phyloP scores from a whole-genome alignment of 2,113 vertebrate species.

The Bujurquina vittata region DNA sequence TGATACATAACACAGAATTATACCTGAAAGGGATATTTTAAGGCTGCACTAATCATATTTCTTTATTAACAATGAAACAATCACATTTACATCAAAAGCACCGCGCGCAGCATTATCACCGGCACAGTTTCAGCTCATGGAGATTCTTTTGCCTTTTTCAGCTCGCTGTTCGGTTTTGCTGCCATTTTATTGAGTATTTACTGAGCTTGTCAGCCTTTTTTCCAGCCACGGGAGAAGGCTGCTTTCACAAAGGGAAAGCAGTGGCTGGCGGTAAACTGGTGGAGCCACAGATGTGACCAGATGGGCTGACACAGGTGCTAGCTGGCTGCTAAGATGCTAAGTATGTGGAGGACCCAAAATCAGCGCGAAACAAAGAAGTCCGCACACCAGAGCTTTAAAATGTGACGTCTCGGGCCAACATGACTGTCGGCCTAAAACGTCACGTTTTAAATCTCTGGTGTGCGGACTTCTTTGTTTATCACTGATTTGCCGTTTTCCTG shows the following conservation, averaged over 20 bases:
- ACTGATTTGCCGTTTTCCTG: too few species aligned
- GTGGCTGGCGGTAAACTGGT: background rate
- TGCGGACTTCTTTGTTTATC: too few species aligned
- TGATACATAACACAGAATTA: background rate
- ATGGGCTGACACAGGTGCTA: too few species aligned
- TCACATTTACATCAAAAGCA: background rate
- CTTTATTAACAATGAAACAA: background rate
- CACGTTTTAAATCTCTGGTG: too few species aligned
- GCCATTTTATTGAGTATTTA: background rate
- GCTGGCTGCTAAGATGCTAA: too few species aligned
- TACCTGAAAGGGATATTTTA: background rate
- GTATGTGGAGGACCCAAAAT: too few species aligned
- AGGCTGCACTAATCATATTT: background rate
- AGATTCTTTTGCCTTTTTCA: background rate
- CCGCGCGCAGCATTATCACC: too few species aligned
- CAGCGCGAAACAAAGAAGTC: too few species aligned
- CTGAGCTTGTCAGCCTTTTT: background rate
- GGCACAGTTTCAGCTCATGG: background rate
- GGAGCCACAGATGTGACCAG: background rate
- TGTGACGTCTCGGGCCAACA: too few species aligned
- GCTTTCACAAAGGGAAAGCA: too few species aligned
- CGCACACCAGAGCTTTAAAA: too few species aligned
- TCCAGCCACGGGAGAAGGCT: background rate
- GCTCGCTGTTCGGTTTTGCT: background rate
- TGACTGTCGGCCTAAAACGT: too few species aligned